Evolutionary conservation across 1,140 invertebrate species (phyloP).

Genomic region (Drosophila paulistorum): DNA sequence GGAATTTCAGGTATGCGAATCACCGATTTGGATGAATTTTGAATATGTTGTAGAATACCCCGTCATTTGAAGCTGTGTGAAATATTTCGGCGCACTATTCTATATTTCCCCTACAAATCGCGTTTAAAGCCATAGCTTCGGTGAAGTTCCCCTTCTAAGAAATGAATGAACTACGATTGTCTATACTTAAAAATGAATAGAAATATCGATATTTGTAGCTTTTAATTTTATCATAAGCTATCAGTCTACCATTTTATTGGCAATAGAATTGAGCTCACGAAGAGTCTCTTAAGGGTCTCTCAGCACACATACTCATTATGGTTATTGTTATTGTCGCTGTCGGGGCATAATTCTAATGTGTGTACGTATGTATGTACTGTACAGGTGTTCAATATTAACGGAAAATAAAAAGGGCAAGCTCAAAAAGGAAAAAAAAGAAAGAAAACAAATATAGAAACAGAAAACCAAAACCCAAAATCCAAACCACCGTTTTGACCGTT

Average conservation of each 20-base stretch:
- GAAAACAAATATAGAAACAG: too few species aligned
- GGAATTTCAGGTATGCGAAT: too few species aligned
- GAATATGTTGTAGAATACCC: too few species aligned
- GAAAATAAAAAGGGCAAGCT: slow-evolving; percentile 18
- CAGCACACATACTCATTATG: slow-evolving; percentile 18
- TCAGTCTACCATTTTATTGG: not conserved
- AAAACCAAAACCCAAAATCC: slow-evolving; percentile 18
- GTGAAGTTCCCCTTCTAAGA: too few species aligned
- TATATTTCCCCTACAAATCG: too few species aligned
- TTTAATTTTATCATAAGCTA: not conserved
- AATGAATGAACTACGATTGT: not conserved
- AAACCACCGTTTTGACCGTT: slow-evolving; percentile 1
- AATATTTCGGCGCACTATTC: too few species aligned
- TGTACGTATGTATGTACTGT: not conserved
- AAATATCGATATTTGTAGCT: not conserved
- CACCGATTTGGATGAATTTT: too few species aligned
- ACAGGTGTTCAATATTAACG: slow-evolving; percentile 57
- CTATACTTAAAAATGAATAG: too few species aligned
- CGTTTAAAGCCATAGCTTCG: too few species aligned
- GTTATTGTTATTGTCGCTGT: slow-evolving; percentile 39
- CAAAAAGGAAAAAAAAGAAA: not conserved
- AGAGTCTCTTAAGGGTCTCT: not conserved
- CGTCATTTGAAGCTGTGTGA: too few species aligned
- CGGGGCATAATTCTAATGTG: slow-evolving; percentile 29
- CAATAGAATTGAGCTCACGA: not conserved